Evolutionary conservation across 2,113 vertebrate species (phyloP), one percentile per base, ranked within the genome.

Genomic region (Clarias batrachus): DNA sequence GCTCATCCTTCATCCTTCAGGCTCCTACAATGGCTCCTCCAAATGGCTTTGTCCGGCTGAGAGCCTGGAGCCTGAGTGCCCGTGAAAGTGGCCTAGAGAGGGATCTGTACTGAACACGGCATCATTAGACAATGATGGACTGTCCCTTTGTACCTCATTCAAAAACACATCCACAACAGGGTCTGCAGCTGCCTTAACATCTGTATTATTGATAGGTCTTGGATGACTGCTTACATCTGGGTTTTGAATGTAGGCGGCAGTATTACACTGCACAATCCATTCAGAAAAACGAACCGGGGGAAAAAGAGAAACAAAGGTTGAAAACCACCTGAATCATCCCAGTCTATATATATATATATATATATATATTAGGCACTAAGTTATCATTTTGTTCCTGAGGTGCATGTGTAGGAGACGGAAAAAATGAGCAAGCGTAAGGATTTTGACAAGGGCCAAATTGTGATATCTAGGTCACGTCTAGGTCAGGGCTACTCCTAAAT

Each of bases 81-180:
- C 68, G 68, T 52, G 33, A 84, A 68, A 87, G 23, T 33, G 86
- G 48, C 33, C 80, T 25, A 16, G 5, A 84, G 23, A 74, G n/a
- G 13, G 4, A 71, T 56, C 37, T 33, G 21, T 84, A 84, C 68
- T 82, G 76, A 83, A 70, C 65, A 85, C 56, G 83, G 71, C 59
- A 79, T 81, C 14, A 21, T 74, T 80, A 76, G 54, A 65, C 62
- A 78, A 17, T 48, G 80, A 33, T 78, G 78, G 70, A 83, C 77
- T 59, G 59, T 19, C 60, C 68, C 71, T 82, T 66, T 19, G 13
- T 65, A 59, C 48, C 78, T 85, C 27, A 33, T 76, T 81, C 68
- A 81, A 54, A 74, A 9, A 81, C 27, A 81, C 87, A 88, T 85
- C 23, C 87, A 84, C 54, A 5, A 84, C 65, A 81, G 56, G 30